Evolutionary conservation across 2,113 vertebrate species (phyloP).

Genomic region (Etheostoma spectabile): DNA sequence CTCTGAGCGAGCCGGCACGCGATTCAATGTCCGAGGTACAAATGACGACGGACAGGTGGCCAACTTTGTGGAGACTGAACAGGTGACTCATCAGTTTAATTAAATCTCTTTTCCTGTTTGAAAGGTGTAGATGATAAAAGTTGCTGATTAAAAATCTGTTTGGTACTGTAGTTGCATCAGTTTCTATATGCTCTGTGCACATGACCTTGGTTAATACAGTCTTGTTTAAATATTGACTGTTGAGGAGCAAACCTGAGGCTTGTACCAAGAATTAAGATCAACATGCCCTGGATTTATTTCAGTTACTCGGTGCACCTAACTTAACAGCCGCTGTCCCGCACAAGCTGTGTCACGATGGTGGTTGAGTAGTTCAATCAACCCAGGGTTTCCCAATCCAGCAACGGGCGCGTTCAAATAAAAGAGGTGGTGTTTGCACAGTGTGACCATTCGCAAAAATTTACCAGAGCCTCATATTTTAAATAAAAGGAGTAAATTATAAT

Average conservation of each 20-base stretch:
- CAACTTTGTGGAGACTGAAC: constrained; percentile 98
- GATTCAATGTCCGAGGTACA: constrained; percentile 97
- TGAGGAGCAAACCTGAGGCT: neutral
- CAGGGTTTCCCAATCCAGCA: too few relatives aligned
- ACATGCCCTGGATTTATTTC: too few relatives aligned
- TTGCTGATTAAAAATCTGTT: neutral
- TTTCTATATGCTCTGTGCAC: neutral
- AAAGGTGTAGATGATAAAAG: neutral
- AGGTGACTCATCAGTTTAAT: constrained; percentile 81
- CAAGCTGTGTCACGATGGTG: too few relatives aligned
- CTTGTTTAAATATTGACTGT: constrained; percentile 38
- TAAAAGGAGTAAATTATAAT: too few relatives aligned
- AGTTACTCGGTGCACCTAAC: too few relatives aligned
- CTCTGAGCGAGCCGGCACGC: constrained; percentile 95
- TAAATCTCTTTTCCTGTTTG: neutral
- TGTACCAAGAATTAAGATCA: too few relatives aligned
- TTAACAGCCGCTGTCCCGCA: too few relatives aligned
- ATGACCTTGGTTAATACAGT: neutral
- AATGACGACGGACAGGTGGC: constrained; percentile 98
- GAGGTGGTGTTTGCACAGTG: too few relatives aligned
- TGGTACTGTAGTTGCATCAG: neutral
- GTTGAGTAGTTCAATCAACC: too few relatives aligned
- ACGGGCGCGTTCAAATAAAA: too few relatives aligned
- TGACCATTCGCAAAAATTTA: too few relatives aligned
- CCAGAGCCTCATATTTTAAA: too few relatives aligned